Base-by-base conservation (phyloP, 1,140 invertebrate genomes). In the Mamestra configurata region DNA sequence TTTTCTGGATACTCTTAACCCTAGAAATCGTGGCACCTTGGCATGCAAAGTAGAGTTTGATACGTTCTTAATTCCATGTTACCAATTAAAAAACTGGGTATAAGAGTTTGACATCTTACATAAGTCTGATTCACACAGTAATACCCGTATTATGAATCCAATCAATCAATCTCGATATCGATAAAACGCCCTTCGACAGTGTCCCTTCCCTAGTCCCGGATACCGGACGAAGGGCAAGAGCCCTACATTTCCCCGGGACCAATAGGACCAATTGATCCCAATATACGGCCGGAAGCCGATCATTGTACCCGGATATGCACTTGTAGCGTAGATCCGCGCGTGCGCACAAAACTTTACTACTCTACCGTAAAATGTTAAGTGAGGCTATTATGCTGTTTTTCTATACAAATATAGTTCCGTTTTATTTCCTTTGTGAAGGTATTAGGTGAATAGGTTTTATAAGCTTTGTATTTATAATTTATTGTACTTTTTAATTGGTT, bases 241-340 rank as follows among this genome's bases (percentile, higher is more conserved):
- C 85, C 86, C 86, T 87, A 83, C 73, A 82, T 73, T 61, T 51
- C 57, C 75, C 51, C 24, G 73, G 73, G 57, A 64, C 79, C 76
- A 79, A 71, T 71, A 53, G 55, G 73, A 40, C 49, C 79, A 82
- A 82, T 80, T 80, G 73, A 73, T 82, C 81, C 84, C 83, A 82
- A 86, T 86, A 77, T 80, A 84, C 64, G 77, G 77, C 84, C 86
- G 82, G 82, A 80, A 80, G 76, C 37, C 68, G 18, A 77, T 82
- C 27, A 77, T 72, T 51, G 66, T 53, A 73, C 84, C 90, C 91
- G 91, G 91, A 92, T 86, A 88, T 83, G 85, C 83, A 86, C 82
- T 84, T 86, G 82, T 72, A 55, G 22, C 43, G 73, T 70, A 70
- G 66, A 70, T 70, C 66, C 66, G 53, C 61, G 64, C 68, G 66